A percentile compares a stretch with the other conserved stretches of the same genome.
Conservation (phyloP, 2,113 vertebrate genomes). For the Dipodomys stephensi region DNA sequence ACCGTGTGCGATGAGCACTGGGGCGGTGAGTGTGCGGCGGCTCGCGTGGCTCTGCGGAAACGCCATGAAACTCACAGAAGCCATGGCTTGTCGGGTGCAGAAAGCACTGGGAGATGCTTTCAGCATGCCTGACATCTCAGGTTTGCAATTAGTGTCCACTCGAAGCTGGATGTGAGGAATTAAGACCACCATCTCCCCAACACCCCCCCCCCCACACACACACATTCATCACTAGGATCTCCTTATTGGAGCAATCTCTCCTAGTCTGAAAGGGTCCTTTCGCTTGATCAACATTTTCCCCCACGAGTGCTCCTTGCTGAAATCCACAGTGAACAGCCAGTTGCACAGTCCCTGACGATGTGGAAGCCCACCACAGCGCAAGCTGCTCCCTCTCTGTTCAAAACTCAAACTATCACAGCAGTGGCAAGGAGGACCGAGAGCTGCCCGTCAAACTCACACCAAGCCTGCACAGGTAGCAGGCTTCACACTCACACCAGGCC, state of each 20-base stretch:
- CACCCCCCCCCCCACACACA: background rate
- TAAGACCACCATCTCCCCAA: background rate
- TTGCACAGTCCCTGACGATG: background rate
- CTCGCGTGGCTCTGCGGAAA: too few relatives aligned
- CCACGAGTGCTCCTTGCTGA: background rate
- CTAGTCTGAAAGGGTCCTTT: constrained; percentile 7
- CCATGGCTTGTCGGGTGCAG: background rate
- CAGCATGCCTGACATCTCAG: background rate
- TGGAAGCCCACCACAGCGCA: background rate
- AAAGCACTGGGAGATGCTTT: constrained; percentile 4
- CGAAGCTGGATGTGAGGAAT: background rate
- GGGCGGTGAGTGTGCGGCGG: constrained; percentile 89
- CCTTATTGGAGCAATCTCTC: constrained; percentile 20
- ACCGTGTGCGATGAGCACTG: constrained; percentile 97
- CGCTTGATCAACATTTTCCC: background rate
- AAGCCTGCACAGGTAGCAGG: background rate
- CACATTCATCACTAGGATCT: background rate
- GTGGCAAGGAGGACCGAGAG: too few relatives aligned
- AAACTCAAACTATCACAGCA: background rate
- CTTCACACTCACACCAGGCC: too few relatives aligned
- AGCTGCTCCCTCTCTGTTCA: background rate
- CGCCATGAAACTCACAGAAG: background rate
- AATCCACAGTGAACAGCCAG: background rate
- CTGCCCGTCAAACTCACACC: too few relatives aligned
- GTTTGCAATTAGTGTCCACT: constrained; percentile 6